phyloP scores from a whole-genome alignment of 2,113 vertebrate genomes.

The Naja naja region DNA sequence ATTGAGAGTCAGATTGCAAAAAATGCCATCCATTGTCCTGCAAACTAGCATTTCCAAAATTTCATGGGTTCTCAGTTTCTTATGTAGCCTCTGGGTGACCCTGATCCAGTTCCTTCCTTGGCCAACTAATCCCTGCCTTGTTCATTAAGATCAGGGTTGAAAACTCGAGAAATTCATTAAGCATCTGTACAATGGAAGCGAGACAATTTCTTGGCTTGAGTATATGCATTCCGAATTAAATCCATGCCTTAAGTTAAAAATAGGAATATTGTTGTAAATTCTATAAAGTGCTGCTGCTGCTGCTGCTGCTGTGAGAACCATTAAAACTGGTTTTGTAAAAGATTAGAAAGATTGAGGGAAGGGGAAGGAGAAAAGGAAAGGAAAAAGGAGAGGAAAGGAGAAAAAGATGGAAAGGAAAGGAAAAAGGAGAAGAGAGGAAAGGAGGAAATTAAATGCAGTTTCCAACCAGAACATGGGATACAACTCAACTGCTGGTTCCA shows the following conservation, averaged over 20 bases:
- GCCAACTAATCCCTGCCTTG: conserved; percentile 54
- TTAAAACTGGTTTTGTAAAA: background rate
- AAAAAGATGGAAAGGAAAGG: too few relatives aligned
- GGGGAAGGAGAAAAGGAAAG: background rate
- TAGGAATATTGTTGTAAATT: background rate
- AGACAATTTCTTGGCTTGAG: conserved; percentile 58
- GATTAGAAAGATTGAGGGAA: background rate
- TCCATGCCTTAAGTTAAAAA: conserved; percentile 42
- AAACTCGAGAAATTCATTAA: conserved; percentile 60
- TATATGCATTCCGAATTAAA: conserved; percentile 42
- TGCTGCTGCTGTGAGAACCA: background rate
- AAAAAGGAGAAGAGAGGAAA: too few relatives aligned
- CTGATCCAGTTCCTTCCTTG: conserved; percentile 28
- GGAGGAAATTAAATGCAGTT: background rate
- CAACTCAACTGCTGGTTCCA: background rate
- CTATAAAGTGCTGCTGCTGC: background rate
- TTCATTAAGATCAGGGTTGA: conserved; percentile 62
- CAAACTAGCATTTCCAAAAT: conserved; percentile 30
- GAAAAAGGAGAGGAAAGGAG: too few relatives aligned
- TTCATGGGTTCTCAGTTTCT: conserved; percentile 48
- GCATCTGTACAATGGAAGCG: conserved; percentile 44
- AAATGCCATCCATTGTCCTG: conserved; percentile 34
- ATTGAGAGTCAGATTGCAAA: conserved; percentile 38
- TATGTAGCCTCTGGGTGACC: conserved; percentile 49
- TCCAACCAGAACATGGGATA: background rate